Percentiles rank a stretch among this genome's conserved stretches.
Evolutionary conservation across 2,113 vertebrate species (phyloP).

Genomic region (Ceyx melanurus): DNA sequence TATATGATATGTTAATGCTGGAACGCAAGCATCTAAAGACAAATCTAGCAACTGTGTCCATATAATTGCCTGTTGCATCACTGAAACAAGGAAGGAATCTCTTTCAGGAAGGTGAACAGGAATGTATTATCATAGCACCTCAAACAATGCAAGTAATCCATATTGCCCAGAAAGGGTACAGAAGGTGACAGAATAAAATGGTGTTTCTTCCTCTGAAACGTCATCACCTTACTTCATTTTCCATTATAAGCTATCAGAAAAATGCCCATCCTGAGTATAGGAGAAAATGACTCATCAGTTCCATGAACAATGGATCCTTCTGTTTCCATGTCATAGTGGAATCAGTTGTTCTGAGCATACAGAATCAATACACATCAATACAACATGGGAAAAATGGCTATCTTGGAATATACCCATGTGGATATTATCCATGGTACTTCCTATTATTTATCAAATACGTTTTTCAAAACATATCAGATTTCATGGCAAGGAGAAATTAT

Average conservation of each 20-base stretch:
- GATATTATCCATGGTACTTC: not conserved
- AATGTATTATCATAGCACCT: not conserved
- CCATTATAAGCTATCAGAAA: not conserved
- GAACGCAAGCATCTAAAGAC: not conserved
- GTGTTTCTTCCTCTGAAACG: not conserved
- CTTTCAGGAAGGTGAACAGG: not conserved
- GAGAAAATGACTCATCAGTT: not conserved
- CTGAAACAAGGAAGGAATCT: not conserved
- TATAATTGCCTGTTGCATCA: conserved; percentile 12
- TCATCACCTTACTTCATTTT: not conserved
- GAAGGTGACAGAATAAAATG: not conserved
- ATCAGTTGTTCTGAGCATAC: not conserved
- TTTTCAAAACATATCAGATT: not conserved
- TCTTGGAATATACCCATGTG: not conserved
- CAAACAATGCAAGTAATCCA: not conserved
- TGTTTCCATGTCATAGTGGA: not conserved
- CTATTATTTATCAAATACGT: not conserved
- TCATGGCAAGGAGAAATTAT: not conserved
- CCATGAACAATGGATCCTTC: not conserved
- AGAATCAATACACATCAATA: not conserved
- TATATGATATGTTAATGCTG: not conserved
- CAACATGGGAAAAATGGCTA: not conserved
- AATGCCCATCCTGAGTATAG: not conserved
- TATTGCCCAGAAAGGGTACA: not conserved
- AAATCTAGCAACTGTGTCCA: not conserved